Base-by-base conservation (phyloP, 2,113 vertebrate genomes). In the Notiomystis cincta region DNA sequence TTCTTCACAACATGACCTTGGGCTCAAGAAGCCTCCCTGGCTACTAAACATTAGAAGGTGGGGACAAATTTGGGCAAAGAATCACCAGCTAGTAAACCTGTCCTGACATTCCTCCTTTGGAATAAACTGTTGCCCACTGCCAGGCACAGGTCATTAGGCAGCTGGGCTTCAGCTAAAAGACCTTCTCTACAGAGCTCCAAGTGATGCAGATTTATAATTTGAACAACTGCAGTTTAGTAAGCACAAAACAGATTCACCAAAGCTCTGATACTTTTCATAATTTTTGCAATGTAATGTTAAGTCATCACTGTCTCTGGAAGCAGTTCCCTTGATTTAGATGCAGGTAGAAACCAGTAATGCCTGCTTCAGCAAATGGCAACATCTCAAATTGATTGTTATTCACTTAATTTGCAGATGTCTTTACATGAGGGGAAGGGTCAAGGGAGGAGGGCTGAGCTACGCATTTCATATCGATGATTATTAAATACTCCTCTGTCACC, bases 321-420 rank as follows among this genome's bases (percentile, higher is more conserved):
- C 54, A n/a, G 66, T 40, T 93, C 24, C 48, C 78, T 76, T 76
- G 66, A 51, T 94, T 84, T 58, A 67, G 78, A 72, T 12, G 11
- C 37, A 85, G 82, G 61, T 84, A 45, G 89, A 40, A 72, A 40
- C 31, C 62, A 76, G 95, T 86, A 96, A 82, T 86, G 82, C 89
- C 82, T 87, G 72, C 78, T 95, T 95, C 94, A 97, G 90, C 92
- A 90, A 79, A 79, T 65, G 73, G 65, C 61, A 81, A 31, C 56
- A 21, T 78, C 58, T 85, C 89, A 62, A 67, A 95, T 79, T 90
- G 82, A 80, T 92, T 80, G 60, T 91, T 90, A 75, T 72, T 94
- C 88, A 61, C 85, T 90, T 72, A 28, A 88, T 96, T 94, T 94
- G 88, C 90, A 95, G 92, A 61, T 93, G 82, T 93, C 90, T 94